A percentile compares a stretch with the other conserved stretches of the same genome.
phyloP scores from a whole-genome alignment of 2,113 vertebrate species.

The Campylomormyrus tamandua region DNA sequence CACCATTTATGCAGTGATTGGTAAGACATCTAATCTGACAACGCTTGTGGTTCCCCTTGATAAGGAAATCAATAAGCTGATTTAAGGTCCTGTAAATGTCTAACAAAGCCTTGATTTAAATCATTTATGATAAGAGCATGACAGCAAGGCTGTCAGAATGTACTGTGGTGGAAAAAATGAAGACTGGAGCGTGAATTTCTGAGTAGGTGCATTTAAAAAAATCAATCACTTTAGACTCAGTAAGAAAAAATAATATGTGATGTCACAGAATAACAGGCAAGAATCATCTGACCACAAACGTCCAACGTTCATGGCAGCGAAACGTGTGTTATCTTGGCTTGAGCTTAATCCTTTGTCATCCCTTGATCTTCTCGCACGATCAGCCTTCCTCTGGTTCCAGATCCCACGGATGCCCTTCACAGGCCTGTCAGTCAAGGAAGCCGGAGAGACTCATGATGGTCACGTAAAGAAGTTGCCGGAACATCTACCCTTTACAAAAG shows the following conservation, averaged over 20 bases:
- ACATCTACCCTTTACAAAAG: neutral
- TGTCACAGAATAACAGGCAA: neutral
- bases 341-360: neutral
- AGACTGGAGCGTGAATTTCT: conserved; percentile 24
- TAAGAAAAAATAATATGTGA: conserved; percentile 31
- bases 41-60: neutral
- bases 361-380: neutral
- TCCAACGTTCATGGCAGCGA: neutral
- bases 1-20: conserved; percentile 6
- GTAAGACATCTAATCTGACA: conserved; percentile 1
- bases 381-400: neutral
- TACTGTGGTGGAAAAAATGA: conserved; percentile 29
- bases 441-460: neutral
- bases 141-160: conserved; percentile 23
- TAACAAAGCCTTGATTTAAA: conserved; percentile 7
- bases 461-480: neutral
- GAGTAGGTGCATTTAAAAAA: conserved; percentile 21
- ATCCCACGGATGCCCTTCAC: neutral
- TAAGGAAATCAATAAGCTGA: conserved; percentile 26
- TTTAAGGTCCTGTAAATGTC: conserved; percentile 18
- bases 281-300: neutral
- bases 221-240: conserved; percentile 33
- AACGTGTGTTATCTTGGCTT: neutral
- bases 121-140: conserved; percentile 17
- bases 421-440: neutral